Evolutionary conservation across 2,113 vertebrate genomes (phyloP).

Genomic region (Girardinichthys multiradiatus): DNA sequence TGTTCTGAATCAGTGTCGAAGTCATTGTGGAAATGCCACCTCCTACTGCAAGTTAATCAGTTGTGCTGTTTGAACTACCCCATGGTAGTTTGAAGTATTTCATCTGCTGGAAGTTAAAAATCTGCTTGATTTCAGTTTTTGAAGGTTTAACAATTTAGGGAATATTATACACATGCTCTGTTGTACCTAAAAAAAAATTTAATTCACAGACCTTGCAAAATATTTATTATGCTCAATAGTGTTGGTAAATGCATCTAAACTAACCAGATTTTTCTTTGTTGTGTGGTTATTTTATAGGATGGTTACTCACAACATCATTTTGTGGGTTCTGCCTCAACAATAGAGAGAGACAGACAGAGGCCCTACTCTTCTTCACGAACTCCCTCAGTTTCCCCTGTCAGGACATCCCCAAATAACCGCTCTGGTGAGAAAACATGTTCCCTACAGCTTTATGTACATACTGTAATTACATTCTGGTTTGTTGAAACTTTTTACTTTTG

Average conservation of each 20-base stretch:
- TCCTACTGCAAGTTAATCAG: conserved; percentile 3
- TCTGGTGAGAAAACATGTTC: conserved; percentile 83
- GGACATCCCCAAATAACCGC: conserved; percentile 97
- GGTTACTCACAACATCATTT: conserved; percentile 99
- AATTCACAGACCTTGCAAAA: not conserved
- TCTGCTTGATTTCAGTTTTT: not conserved
- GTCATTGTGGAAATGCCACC: conserved; percentile 5
- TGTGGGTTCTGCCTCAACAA: conserved; percentile 96
- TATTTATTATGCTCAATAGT: not conserved
- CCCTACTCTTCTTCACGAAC: conserved; percentile 97
- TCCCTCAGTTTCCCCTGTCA: conserved; percentile 96
- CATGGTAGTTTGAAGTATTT: not conserved
- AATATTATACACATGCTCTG: not conserved
- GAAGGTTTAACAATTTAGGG: not conserved
- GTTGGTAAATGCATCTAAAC: not conserved
- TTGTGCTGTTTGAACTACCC: not conserved
- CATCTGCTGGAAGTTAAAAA: not conserved
- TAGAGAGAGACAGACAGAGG: conserved; percentile 96
- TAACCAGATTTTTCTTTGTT: not conserved
- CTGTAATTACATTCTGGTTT: not conserved
- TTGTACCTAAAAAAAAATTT: not conserved
- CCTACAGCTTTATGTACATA: not conserved
- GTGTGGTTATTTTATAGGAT: conserved; percentile 81
- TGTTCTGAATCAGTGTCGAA: conserved; percentile 8
- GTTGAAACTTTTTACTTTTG: not conserved